A percentile compares a stretch with the other conserved stretches of the same genome.
Conservation (phyloP, 2,113 vertebrate species). For the Eulemur macaco region DNA sequence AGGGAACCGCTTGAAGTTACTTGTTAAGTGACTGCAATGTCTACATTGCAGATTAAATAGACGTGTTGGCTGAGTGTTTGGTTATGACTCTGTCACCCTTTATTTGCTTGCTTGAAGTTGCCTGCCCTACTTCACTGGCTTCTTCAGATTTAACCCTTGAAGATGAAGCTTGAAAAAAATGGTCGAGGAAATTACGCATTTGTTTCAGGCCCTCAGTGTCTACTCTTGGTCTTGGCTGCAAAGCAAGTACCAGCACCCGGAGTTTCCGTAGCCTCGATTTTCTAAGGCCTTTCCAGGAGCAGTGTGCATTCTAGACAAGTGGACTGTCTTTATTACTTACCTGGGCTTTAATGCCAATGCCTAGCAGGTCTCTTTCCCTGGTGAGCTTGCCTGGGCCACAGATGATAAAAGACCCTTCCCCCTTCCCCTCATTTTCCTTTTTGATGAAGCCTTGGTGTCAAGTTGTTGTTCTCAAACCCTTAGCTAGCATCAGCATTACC, state of each 20-base stretch:
- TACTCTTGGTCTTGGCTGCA: background rate
- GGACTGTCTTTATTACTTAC: background rate
- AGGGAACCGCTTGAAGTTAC: background rate
- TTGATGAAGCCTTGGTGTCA: background rate
- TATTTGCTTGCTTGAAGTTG: background rate
- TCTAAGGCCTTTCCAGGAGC: background rate
- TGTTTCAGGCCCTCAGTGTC: background rate
- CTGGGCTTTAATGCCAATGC: background rate
- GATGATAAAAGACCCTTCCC: background rate
- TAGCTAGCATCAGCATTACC: background rate
- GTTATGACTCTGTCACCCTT: background rate
- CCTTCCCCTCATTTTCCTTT: background rate
- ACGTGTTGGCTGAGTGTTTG: background rate
- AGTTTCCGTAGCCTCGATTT: background rate
- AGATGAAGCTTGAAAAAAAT: background rate
- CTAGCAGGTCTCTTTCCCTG: background rate
- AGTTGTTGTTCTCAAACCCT: background rate
- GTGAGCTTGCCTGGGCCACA: background rate
- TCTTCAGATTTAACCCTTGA: conserved; percentile 21
- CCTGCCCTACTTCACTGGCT: background rate
- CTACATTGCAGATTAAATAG: background rate
- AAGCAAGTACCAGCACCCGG: background rate
- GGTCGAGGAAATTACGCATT: background rate
- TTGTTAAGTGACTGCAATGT: background rate
- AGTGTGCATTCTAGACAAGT: background rate